phyloP scores from a whole-genome alignment of 2,888 invertebrate species.

The Crepidodera aurea region DNA sequence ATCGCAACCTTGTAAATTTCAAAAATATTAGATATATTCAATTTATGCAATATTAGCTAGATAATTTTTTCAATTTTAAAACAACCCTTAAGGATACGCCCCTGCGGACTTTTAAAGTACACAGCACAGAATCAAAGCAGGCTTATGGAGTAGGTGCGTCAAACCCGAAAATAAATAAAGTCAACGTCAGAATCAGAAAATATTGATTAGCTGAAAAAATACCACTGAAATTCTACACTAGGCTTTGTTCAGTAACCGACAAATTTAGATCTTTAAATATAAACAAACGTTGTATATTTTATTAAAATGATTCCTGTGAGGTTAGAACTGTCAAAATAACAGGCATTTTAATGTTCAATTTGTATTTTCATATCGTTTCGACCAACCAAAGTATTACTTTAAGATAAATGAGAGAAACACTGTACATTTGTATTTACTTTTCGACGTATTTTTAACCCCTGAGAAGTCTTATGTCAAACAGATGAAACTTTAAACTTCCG shows the following conservation, averaged over 20 bases:
- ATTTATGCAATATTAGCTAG: background rate
- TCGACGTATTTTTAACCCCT: slow-evolving; percentile 39
- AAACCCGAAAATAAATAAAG: slow-evolving; percentile 56
- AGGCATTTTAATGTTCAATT: slow-evolving; percentile 5
- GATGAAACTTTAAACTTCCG: slow-evolving; percentile 51
- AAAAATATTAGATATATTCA: background rate
- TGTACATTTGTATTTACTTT: slow-evolving; percentile 19
- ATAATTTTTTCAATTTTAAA: background rate
- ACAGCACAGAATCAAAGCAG: slow-evolving; percentile 46
- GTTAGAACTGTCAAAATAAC: slow-evolving; percentile 9
- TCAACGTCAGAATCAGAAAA: slow-evolving; percentile 56
- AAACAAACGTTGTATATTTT: slow-evolving; percentile 4
- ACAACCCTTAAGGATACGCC: slow-evolving; percentile 30
- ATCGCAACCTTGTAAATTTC: background rate
- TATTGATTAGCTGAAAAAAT: slow-evolving; percentile 54
- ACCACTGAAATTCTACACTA: slow-evolving; percentile 27
- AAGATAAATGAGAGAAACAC: slow-evolving; percentile 13
- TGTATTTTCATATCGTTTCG: background rate
- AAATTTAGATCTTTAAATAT: slow-evolving; percentile 19
- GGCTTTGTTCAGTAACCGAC: slow-evolving; percentile 23
- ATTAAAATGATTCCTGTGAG: slow-evolving; percentile 6
- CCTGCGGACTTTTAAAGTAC: slow-evolving; percentile 38
- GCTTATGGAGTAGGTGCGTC: slow-evolving; percentile 47
- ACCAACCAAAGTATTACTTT: background rate
- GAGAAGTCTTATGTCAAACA: slow-evolving; percentile 46